Evolutionary conservation across 1,140 invertebrate species (phyloP).

Genomic region (Trichonephila clavipes): DNA sequence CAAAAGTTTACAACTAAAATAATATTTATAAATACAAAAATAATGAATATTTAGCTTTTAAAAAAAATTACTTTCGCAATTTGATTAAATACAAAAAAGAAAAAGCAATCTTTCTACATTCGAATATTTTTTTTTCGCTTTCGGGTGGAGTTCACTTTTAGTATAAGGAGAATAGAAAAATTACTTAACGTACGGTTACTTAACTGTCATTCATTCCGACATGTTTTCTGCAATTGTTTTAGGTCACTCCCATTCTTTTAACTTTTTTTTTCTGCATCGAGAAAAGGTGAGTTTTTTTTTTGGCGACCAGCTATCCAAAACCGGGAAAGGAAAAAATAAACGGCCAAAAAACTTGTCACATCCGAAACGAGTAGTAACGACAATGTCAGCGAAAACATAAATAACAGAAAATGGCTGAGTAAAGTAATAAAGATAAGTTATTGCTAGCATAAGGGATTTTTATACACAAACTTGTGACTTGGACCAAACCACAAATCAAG

Average conservation of each 20-base stretch:
- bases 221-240: conserved; percentile 8
- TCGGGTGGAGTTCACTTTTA: too few species aligned
- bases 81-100: too few species aligned
- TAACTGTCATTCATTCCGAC: background rate
- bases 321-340: background rate
- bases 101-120: too few species aligned
- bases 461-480: conserved; percentile 34
- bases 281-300: background rate
- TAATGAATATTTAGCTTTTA: too few species aligned
- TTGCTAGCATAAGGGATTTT: conserved; percentile 46
- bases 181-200: background rate
- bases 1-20: too few species aligned
- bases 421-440: conserved; percentile 65
- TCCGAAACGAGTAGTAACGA: conserved; percentile 5
- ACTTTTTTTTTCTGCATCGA: background rate
- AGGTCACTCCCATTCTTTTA: too few species aligned
- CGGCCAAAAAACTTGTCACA: background rate
- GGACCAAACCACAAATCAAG: conserved; percentile 14
- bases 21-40: too few species aligned
- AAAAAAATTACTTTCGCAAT: too few species aligned
- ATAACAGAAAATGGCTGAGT: conserved; percentile 43
- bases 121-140: too few species aligned
- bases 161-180: too few species aligned
- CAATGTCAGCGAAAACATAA: conserved; percentile 56
- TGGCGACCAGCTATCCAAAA: background rate